Evolutionary conservation across 1,140 invertebrate species (phyloP), one percentile per base, ranked within the genome.

Genomic region (Arion vulgaris): DNA sequence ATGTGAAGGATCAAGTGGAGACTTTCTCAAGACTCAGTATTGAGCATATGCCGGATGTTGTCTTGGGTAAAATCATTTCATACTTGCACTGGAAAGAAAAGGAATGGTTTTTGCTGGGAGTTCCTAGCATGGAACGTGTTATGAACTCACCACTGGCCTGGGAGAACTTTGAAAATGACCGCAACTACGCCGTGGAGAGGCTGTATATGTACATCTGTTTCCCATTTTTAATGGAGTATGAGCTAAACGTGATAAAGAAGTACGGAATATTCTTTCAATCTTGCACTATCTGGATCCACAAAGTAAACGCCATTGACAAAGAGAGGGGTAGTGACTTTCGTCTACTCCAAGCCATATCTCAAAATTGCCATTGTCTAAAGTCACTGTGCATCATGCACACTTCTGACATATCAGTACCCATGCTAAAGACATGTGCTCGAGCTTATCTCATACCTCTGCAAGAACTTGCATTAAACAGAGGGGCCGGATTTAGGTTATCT

Each of bases 81-180:
- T 78, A 62, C 32, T 45, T 78, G 19, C 76, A 78, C 34, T 78
- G 76, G 76, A 57, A 62, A 13, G 76, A 78, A 39, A 57, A 49
- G 28, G 76, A 78, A 66, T 78, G 76, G 76, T n/a, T 78, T 1
- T 15, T 39, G 1, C 15, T 39, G 49, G 76, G 38, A 4, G 5
- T 78, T 45, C 76, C 76, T 13, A 39, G 36, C 32, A 28, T 78
- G 39, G 51, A 57, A 34, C 51, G 57, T n/a, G 45, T 78, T 23
- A 78, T 78, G 32, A 78, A 68, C 23, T 78, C 76, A 11, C 76
- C 76, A 26, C 62, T 78, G 51, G 76, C 76, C 1, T 78, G 76
- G 76, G 34, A 62, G 28, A 62, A 39, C 51, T 78, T 78, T 26
- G 76, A 78, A 26, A 78, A 78, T 45, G 76, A 78, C n/a, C 32